Evolutionary conservation across 2,888 invertebrate genomes (phyloP), one percentile per base, ranked within the genome.

Genomic region (Hartigia nigra): DNA sequence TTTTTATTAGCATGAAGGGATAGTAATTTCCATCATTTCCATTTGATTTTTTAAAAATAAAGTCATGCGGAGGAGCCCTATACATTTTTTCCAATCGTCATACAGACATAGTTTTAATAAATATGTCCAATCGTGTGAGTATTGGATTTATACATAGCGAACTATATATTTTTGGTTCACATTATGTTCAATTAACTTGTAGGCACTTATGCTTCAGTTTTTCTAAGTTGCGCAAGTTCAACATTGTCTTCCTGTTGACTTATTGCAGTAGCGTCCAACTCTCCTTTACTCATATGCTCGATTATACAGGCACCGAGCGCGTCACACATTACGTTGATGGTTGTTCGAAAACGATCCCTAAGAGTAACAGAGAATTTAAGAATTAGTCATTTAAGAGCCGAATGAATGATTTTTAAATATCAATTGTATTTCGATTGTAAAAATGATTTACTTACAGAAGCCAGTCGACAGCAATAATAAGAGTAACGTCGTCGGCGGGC

Each of bases 251-350:
- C 86, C 70, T 80, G 83, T 32, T 87, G 84, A 39, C 80, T 81
- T 35, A 77, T 79, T 37, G 82, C 80, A 12, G 77, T 77, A 14
- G 82, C 87, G 79, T 92, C 92, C 80, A 96, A 92, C 88, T 98
- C 97, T 14, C 94, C 94, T 88, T 95, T 94, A 80, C 97, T 97
- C 82, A 98, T 93, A 85, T 96, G 95, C 87, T 97, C 95, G 39
- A 99, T 98, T 77, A 99, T 95, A 79, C 97, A 97, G 74, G 98
- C 98, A 72, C 99, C 99, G 80, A 98, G 92, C 14, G 98, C 97
- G 91, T 99, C 99, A 87, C 99, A 98, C 92, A 98, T 95, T 55
- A 99, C 99, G 92, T 99, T 99, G 87, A 98, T 94, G 88, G 97
- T 95, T 89, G 97, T 95, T 90, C 97, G 94, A 94, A 97, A 97